phyloP scores from a whole-genome alignment of 1,140 invertebrate species.

The Macrobrachium rosenbergii region DNA sequence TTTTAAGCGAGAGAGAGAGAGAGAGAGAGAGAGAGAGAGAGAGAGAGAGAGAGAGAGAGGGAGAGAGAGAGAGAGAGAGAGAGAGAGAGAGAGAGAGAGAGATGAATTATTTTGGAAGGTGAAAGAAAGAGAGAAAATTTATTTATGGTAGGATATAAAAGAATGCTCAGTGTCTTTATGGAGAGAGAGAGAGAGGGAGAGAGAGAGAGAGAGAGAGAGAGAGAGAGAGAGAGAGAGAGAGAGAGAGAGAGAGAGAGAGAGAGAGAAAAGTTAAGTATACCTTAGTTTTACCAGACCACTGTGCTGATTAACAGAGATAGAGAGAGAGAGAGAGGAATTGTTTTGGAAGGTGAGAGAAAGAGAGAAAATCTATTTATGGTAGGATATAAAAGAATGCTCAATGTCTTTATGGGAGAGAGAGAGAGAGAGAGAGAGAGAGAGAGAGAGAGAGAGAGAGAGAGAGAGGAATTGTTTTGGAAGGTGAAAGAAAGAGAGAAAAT shows the following conservation, averaged over 20 bases:
- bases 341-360: neutral
- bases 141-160: neutral
- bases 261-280: no score
- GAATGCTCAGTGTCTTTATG: neutral
- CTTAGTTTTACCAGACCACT: no score
- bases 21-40: slow-evolving; percentile 26
- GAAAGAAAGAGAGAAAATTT: slow-evolving; percentile 13
- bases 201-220: slow-evolving; percentile 11
- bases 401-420: no score
- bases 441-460: neutral
- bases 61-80: slow-evolving; percentile 16
- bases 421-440: slow-evolving; percentile 9
- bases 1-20: slow-evolving; percentile 24
- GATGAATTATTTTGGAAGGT: neutral
- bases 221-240: slow-evolving; percentile 16
- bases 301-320: no score
- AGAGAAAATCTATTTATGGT: neutral
- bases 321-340: slow-evolving; percentile 10
- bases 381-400: neutral
- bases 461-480: neutral
- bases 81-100: slow-evolving; percentile 22
- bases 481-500: neutral
- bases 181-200: slow-evolving; percentile 28
- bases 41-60: slow-evolving; percentile 22
- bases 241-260: slow-evolving; percentile 3